These are phyloP conservation scores for Lithodes maja DNA, from an alignment of 2,888 invertebrate species.

Conservation along the genomic window DNA sequence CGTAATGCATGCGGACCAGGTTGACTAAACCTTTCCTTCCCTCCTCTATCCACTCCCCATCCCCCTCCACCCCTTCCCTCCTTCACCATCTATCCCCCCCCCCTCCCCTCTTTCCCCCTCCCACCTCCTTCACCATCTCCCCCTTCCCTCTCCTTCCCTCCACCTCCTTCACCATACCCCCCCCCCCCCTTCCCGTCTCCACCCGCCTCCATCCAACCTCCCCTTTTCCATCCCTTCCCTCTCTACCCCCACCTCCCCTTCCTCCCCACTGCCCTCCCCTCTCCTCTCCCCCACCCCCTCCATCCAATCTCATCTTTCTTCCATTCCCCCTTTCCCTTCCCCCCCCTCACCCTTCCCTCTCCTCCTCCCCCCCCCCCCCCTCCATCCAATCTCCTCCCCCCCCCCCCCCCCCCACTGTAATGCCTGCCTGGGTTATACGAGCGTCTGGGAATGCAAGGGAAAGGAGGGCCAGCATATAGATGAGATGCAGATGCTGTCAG, in stretches of 20 bases:
- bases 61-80: too few relatives aligned
- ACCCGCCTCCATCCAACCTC: background rate
- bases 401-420: background rate
- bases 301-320: background rate
- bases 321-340: background rate
- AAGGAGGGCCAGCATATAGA: conserved; percentile 4
- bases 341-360: background rate
- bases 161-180: background rate
- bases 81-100: too few relatives aligned
- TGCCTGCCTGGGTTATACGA: background rate
- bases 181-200: background rate
- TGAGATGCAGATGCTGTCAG: conserved; percentile 2
- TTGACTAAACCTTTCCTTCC: too few relatives aligned
- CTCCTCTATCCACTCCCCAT: too few relatives aligned
- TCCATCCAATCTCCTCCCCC: background rate
- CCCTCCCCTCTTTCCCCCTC: too few relatives aligned
- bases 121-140: background rate
- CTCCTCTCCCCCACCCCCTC: background rate
- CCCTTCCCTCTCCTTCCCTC: background rate
- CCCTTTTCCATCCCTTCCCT: background rate
- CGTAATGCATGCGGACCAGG: too few relatives aligned
- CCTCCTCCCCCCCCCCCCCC: background rate
- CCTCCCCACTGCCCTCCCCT: background rate
- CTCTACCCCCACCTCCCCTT: background rate
- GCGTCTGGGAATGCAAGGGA: conserved; percentile 14